phyloP scores from a whole-genome alignment of 1,140 invertebrate species.

The Zaprionus kolodkinae region DNA sequence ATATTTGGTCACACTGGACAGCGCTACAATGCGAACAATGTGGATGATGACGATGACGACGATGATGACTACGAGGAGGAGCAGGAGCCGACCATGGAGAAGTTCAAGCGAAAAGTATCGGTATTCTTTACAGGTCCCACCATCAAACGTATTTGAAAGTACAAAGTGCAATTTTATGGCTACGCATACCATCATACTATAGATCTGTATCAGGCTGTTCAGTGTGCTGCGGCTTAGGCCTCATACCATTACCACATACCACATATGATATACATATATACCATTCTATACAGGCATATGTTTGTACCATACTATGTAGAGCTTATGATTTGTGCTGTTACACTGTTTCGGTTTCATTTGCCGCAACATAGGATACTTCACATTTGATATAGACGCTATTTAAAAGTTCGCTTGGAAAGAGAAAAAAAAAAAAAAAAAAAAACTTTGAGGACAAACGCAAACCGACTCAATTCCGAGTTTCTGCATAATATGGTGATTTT shows the following conservation, averaged over 20 bases:
- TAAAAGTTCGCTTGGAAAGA: conserved; percentile 12
- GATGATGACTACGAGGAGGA: conserved; percentile 68
- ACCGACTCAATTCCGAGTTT: background rate
- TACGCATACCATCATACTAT: conserved; percentile 10
- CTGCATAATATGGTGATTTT: conserved; percentile 19
- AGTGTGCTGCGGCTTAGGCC: conserved; percentile 34
- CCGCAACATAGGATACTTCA: conserved; percentile 5
- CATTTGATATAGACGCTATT: conserved; percentile 13
- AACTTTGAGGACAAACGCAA: background rate
- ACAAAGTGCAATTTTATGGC: conserved; percentile 62
- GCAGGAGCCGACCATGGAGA: conserved; percentile 78
- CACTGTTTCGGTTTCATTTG: conserved; percentile 28
- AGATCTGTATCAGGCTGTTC: conserved; percentile 48
- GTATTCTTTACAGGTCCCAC: conserved; percentile 84
- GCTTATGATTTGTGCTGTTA: conserved; percentile 28
- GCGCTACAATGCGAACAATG: conserved; percentile 12
- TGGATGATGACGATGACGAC: conserved; percentile 37
- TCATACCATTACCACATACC: conserved; percentile 1
- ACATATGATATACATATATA: conserved; percentile 12
- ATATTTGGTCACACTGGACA: conserved; percentile 55
- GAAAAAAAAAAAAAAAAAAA: background rate
- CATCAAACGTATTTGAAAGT: conserved; percentile 83
- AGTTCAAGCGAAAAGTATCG: conserved; percentile 83
- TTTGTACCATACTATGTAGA: conserved; percentile 21
- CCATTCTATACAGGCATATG: conserved; percentile 12